A percentile compares a stretch with the other conserved stretches of the same genome.
Conservation (phyloP, 92 coral and sea anemone species). For the Nematostella vectensis region DNA sequence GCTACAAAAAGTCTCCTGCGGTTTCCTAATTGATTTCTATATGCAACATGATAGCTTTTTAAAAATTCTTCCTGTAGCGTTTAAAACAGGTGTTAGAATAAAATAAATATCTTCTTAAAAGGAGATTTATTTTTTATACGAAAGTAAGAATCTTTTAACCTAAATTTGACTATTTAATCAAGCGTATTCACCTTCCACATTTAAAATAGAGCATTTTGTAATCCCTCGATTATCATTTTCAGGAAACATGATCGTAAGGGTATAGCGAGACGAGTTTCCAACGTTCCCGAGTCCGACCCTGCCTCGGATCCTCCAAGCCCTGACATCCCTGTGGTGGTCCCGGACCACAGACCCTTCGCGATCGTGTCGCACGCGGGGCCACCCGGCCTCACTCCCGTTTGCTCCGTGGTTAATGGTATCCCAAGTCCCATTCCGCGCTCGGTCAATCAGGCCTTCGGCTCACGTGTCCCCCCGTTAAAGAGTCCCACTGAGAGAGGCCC, state of each 20-base stretch:
- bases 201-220: too few relatives aligned
- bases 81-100: too few relatives aligned
- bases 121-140: too few relatives aligned
- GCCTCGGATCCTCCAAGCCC: conserved; percentile 61
- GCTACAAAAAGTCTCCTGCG: too few relatives aligned
- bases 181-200: too few relatives aligned
- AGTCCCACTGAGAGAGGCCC: conserved; percentile 31
- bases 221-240: neutral
- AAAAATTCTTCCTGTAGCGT: too few relatives aligned
- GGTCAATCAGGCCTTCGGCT: conserved; percentile 16
- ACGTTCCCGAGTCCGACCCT: conserved; percentile 39
- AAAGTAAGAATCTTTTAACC: too few relatives aligned
- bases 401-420: conserved; percentile 23
- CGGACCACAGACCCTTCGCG: conserved; percentile 23
- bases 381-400: conserved; percentile 13
- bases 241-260: conserved; percentile 98
- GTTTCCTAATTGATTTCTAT: too few relatives aligned
- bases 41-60: too few relatives aligned
- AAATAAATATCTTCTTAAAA: too few relatives aligned
- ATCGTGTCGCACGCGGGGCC: conserved; percentile 17
- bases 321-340: conserved; percentile 29
- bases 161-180: too few relatives aligned
- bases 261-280: conserved; percentile 80
- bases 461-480: conserved; percentile 25
- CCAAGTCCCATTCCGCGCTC: conserved; percentile 28